phyloP scores from a whole-genome alignment of 2,797 vertebrate genomes.

The Myotis findleyi region DNA sequence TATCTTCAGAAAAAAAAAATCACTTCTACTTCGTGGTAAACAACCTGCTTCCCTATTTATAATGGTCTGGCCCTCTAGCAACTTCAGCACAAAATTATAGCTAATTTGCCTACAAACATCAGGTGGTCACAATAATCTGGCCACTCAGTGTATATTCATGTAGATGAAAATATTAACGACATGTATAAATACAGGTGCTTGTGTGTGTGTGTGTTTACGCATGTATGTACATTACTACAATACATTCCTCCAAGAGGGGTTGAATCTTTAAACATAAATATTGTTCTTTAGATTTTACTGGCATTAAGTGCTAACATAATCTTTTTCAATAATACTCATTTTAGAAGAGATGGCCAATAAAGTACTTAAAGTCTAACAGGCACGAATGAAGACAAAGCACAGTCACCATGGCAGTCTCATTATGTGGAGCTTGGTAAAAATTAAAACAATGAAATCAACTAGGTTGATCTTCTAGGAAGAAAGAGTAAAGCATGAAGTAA shows the following conservation, averaged over 20 bases:
- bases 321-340: not conserved
- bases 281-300: conserved; percentile 13
- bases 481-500: not conserved
- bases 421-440: not conserved
- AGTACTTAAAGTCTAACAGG: not conserved
- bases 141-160: not conserved
- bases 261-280: conserved; percentile 8
- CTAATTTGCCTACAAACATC: too few species aligned
- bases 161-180: not conserved
- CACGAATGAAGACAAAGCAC: not conserved
- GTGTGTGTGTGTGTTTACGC: not conserved
- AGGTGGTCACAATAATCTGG: too few species aligned
- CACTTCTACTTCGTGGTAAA: too few species aligned
- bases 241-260: not conserved
- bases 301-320: not conserved
- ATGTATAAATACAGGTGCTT: not conserved
- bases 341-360: not conserved
- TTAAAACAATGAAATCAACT: not conserved
- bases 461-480: not conserved
- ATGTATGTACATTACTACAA: not conserved
- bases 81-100: too few species aligned
- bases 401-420: not conserved
- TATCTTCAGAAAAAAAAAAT: too few species aligned
- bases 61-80: too few species aligned
- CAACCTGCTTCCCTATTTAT: too few species aligned